Percentiles rank a stretch among this genome's conserved stretches.
These are phyloP conservation scores for Gallinago stenura DNA, from an alignment of 2,797 vertebrate genomes.

Conservation along the genomic window DNA sequence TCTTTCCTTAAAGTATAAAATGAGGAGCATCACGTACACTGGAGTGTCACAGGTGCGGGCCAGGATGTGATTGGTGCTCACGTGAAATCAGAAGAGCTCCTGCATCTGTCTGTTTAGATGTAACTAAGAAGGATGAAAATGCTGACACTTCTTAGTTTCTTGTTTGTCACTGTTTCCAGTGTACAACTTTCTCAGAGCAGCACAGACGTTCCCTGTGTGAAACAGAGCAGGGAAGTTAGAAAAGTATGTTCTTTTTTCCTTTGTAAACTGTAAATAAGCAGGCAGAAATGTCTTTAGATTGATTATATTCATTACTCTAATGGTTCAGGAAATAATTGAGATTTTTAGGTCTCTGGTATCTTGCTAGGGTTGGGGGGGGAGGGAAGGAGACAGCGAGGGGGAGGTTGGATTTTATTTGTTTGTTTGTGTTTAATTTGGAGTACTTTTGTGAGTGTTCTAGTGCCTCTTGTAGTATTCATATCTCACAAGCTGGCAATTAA, in stretches of 20 bases:
- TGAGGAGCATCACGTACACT: fast-evolving
- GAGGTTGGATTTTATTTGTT: neutral
- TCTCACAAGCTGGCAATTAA: neutral
- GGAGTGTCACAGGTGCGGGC: neutral
- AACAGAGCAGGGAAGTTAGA: neutral
- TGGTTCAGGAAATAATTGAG: neutral
- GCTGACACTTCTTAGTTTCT: neutral
- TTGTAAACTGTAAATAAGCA: neutral
- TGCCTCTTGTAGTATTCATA: neutral
- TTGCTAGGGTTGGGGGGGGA: neutral
- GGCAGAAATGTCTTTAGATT: neutral
- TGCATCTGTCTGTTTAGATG: neutral
- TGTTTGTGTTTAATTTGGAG: neutral
- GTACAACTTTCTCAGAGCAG: neutral
- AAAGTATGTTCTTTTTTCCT: neutral
- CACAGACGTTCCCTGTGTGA: neutral
- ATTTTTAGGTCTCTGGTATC: neutral
- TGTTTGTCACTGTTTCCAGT: neutral
- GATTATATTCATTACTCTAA: neutral
- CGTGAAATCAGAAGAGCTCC: neutral
- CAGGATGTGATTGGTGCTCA: neutral
- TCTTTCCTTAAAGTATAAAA: neutral
- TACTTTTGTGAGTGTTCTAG: neutral
- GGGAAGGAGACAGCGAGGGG: fast-evolving
- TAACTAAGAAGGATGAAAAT: neutral